Percentiles rank a stretch among this genome's conserved stretches.
Conservation (phyloP, 2,888 invertebrate species). For the Calameuta idolon region DNA sequence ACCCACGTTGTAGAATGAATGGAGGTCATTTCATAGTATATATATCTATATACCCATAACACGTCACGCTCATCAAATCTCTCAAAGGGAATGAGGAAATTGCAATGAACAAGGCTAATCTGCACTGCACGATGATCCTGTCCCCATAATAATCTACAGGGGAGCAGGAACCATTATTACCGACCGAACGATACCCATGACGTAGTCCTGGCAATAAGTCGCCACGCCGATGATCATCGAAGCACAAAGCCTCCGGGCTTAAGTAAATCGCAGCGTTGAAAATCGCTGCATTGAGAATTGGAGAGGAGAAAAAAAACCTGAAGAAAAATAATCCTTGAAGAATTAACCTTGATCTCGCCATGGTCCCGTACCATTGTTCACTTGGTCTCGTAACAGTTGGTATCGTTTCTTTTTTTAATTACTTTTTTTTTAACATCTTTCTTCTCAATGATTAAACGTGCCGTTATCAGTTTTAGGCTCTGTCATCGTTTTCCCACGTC, state of each 20-base stretch:
- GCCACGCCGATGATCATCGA: neutral
- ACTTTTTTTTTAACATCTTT: neutral
- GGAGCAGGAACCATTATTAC: neutral
- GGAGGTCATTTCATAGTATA: neutral
- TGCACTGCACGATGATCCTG: constrained; percentile 12
- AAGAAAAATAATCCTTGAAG: constrained; percentile 2
- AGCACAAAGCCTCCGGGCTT: neutral
- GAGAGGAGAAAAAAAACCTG: neutral
- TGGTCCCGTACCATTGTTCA: neutral
- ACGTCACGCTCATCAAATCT: constrained; percentile 6
- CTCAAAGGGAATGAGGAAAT: constrained; percentile 40
- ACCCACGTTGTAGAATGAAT: neutral
- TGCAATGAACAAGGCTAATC: constrained; percentile 31
- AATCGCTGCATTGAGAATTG: constrained; percentile 10
- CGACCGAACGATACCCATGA: neutral
- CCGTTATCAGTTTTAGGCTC: neutral
- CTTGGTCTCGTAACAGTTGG: neutral
- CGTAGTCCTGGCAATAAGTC: neutral
- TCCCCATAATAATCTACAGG: constrained; percentile 14
- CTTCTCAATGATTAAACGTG: neutral
- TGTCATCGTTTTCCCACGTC: neutral
- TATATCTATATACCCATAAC: neutral
- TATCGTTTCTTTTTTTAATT: neutral
- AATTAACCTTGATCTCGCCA: neutral
- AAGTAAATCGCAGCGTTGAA: constrained; percentile 1